Evolutionary conservation across 2,113 vertebrate genomes (phyloP).

Genomic region (Ptilonorhynchus violaceus): DNA sequence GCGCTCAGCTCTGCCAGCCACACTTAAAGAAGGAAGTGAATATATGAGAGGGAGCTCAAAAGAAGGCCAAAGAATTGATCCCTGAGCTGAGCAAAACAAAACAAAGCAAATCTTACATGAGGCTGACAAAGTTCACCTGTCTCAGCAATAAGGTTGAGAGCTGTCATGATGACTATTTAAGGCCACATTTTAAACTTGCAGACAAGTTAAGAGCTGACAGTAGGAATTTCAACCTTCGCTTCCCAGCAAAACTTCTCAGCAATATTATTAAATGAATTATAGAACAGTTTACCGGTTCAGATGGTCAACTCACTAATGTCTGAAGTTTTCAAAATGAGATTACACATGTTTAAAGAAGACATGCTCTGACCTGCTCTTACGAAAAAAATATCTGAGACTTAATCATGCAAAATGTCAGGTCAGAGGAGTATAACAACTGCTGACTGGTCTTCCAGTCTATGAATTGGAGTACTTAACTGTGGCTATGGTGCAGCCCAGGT

Average conservation of each 20-base stretch:
- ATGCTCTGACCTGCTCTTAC: neutral
- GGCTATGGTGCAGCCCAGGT: too few species aligned
- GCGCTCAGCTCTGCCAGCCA: neutral
- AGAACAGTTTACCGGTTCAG: neutral
- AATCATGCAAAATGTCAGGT: neutral
- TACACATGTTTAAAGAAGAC: neutral
- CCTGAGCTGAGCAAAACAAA: neutral
- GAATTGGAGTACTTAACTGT: neutral
- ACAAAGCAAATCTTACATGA: conserved; percentile 15
- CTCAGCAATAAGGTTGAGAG: neutral
- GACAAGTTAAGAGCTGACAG: neutral
- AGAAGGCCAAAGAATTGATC: neutral
- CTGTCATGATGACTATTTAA: conserved; percentile 3
- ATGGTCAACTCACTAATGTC: neutral
- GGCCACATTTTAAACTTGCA: neutral
- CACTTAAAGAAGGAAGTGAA: neutral
- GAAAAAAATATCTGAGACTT: neutral
- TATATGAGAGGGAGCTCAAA: neutral
- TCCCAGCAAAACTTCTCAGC: neutral
- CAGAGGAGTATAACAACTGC: neutral
- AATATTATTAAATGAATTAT: neutral
- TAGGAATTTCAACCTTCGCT: neutral
- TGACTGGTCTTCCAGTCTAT: neutral
- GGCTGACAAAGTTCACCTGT: neutral
- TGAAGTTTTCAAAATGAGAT: neutral